Conservation (phyloP, 1,140 invertebrate species). For the Luehdorfia chinensis region DNA sequence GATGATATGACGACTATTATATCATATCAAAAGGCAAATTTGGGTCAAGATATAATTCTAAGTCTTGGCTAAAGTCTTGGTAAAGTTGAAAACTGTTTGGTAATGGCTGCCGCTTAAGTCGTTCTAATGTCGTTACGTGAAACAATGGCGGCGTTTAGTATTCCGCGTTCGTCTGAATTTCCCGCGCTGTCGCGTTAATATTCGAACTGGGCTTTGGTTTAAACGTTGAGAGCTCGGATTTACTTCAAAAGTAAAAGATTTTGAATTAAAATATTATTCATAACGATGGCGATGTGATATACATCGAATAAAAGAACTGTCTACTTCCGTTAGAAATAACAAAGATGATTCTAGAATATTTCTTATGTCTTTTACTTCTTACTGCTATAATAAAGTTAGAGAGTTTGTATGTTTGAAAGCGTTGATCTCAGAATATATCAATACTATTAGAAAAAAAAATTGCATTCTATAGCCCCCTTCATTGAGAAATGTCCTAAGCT, state of each 20-base stretch:
- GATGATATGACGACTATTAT: conserved; percentile 29
- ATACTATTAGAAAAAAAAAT: no score
- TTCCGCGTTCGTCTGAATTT: conserved; percentile 41
- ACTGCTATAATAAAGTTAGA: no score
- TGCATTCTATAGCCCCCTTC: no score
- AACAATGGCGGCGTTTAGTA: conserved; percentile 48
- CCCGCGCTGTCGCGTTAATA: conserved; percentile 54
- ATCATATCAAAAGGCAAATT: no score
- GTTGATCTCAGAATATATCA: no score
- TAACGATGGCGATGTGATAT: conserved; percentile 1
- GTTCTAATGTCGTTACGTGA: no score
- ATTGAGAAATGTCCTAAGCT: no score
- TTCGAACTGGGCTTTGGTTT: conserved; percentile 44
- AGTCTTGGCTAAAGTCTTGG: neutral
- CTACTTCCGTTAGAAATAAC: conserved; percentile 4
- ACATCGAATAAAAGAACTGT: conserved; percentile 1
- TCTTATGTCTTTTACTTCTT: no score
- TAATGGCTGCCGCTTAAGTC: no score
- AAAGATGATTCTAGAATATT: no score
- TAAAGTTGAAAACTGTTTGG: conserved; percentile 23
- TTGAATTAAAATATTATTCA: conserved; percentile 10
- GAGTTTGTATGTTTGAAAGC: no score
- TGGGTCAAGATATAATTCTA: no score
- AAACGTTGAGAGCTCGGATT: conserved; percentile 25
- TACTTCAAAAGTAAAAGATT: conserved; percentile 24